Evolutionary conservation across 2,113 vertebrate species (phyloP).

Genomic region (Maccullochella peelii): DNA sequence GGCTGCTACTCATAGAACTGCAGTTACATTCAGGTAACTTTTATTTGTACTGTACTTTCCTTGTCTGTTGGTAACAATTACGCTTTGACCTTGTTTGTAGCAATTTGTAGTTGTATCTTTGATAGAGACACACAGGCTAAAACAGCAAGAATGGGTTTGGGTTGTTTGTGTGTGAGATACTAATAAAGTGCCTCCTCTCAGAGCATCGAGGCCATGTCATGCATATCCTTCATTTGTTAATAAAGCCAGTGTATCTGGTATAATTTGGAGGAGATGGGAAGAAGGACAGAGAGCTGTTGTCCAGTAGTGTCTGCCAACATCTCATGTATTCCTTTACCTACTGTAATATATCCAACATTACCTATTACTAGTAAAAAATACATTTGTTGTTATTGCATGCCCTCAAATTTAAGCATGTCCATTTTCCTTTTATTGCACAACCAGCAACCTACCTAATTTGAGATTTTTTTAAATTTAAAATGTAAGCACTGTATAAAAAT

Average conservation of each 20-base stretch:
- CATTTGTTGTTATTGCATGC: neutral
- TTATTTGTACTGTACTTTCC: neutral
- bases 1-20: neutral
- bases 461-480: neutral
- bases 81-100: slow-evolving; percentile 12
- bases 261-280: slow-evolving; percentile 28
- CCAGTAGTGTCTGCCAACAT: neutral
- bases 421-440: neutral
- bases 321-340: neutral
- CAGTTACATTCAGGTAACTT: neutral
- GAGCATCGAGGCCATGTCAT: slow-evolving; percentile 15
- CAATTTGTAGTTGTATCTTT: slow-evolving; percentile 17
- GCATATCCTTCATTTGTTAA: slow-evolving; percentile 53
- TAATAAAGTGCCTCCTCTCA: slow-evolving; percentile 42
- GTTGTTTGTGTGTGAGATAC: slow-evolving; percentile 29
- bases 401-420: neutral
- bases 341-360: neutral
- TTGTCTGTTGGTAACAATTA: neutral
- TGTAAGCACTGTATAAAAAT: neutral
- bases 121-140: neutral
- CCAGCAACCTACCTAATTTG: neutral
- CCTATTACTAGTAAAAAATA: neutral
- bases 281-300: neutral
- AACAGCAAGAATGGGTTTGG: neutral
- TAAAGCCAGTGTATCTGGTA: slow-evolving; percentile 35